Percentiles rank a stretch among this genome's conserved stretches.
Evolutionary conservation across 2,797 vertebrate species (phyloP).

Genomic region (Semaprochilodus insignis): DNA sequence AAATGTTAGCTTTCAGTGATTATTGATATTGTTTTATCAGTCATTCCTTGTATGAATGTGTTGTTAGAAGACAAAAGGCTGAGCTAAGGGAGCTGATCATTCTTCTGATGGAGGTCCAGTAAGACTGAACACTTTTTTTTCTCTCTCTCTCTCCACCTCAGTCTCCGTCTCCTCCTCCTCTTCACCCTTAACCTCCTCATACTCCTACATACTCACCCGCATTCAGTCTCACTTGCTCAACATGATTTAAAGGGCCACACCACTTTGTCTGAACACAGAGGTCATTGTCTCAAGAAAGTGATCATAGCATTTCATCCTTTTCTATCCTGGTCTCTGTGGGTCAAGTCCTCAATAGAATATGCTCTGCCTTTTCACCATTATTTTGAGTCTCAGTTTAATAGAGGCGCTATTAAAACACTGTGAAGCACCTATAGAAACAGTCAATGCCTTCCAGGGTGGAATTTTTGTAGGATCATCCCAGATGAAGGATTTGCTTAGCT

Average conservation of each 20-base stretch:
- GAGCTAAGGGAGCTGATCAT: neutral
- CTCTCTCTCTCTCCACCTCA: neutral
- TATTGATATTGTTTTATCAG: neutral
- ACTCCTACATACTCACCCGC: neutral
- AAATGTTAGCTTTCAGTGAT: neutral
- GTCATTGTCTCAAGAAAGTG: conserved; percentile 15
- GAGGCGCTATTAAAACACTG: neutral
- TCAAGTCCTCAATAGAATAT: neutral
- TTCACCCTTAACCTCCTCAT: neutral
- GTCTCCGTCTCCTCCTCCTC: neutral
- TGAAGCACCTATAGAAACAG: neutral
- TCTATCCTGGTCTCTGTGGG: neutral
- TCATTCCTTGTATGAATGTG: neutral
- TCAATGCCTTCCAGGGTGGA: neutral
- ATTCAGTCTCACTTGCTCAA: neutral
- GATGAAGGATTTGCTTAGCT: neutral
- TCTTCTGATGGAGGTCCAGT: neutral
- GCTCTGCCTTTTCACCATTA: neutral
- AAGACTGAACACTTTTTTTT: neutral
- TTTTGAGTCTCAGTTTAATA: neutral
- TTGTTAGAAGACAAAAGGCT: neutral
- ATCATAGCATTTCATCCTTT: neutral
- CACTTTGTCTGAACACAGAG: conserved; percentile 1
- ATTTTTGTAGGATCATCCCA: neutral
- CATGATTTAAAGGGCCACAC: neutral